Evolutionary conservation across 2,888 invertebrate species (phyloP).

Genomic region (Timema cristinae): DNA sequence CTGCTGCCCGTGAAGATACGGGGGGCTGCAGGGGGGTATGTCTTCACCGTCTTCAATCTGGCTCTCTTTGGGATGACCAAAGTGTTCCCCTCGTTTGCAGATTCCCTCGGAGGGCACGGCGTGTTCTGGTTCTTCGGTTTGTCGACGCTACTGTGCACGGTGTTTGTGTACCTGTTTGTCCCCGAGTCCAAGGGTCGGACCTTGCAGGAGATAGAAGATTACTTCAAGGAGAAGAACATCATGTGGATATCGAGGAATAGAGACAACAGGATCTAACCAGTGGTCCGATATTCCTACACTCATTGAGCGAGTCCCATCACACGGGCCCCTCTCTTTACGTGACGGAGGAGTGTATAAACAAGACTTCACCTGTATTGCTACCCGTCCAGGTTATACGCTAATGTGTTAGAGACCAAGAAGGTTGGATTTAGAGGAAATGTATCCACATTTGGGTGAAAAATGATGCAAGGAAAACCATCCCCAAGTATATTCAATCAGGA

Average conservation of each 20-base stretch:
- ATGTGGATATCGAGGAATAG: constrained; percentile 21
- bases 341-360: too few species aligned
- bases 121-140: constrained; percentile 67
- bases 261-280: too few species aligned
- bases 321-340: too few species aligned
- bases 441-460: too few species aligned
- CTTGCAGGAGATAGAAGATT: constrained; percentile 71
- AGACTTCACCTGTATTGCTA: too few species aligned
- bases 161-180: constrained; percentile 62
- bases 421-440: too few species aligned
- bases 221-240: constrained; percentile 65
- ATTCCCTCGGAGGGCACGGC: constrained; percentile 58
- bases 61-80: constrained; percentile 66
- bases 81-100: constrained; percentile 53
- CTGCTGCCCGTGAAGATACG: constrained; percentile 67
- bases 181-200: constrained; percentile 73
- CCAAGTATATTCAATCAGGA: too few species aligned
- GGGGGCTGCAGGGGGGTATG: constrained; percentile 68
- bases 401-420: too few species aligned
- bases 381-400: too few species aligned
- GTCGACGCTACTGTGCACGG: constrained; percentile 57
- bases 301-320: too few species aligned
- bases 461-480: too few species aligned
- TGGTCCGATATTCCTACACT: too few species aligned
- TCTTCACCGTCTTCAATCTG: constrained; percentile 67